A percentile compares a stretch with the other conserved stretches of the same genome.
Conservation (phyloP, 1,140 invertebrate genomes). For the Aphelenchoides avenae region DNA sequence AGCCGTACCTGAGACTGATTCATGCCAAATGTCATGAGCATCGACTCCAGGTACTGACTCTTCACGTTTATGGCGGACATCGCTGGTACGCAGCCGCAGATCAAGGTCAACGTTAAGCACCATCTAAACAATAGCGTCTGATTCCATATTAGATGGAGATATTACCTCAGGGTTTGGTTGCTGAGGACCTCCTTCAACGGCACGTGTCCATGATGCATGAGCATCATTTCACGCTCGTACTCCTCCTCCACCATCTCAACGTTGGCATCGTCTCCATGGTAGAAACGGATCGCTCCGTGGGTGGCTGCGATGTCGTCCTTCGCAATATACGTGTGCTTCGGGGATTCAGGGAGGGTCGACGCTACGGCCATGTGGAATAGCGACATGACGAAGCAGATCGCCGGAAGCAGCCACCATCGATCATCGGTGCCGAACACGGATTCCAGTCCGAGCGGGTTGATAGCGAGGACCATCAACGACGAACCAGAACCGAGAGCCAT, state of each 20-base stretch:
- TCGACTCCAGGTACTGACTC: slow-evolving; percentile 36
- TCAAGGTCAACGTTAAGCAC: slow-evolving; percentile 27
- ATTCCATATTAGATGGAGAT: not conserved
- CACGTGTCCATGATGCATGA: slow-evolving; percentile 14
- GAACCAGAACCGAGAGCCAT: slow-evolving; percentile 38
- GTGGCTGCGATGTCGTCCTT: slow-evolving; percentile 16
- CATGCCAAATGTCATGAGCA: slow-evolving; percentile 40
- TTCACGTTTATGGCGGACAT: slow-evolving; percentile 27
- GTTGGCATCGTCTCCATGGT: slow-evolving; percentile 19
- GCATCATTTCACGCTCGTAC: slow-evolving; percentile 18
- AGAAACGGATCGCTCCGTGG: slow-evolving; percentile 20
- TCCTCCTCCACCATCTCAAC: slow-evolving; percentile 14
- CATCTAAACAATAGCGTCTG: slow-evolving; percentile 19
- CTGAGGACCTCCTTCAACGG: slow-evolving; percentile 21
- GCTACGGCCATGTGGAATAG: slow-evolving; percentile 28
- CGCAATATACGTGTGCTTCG: slow-evolving; percentile 47
- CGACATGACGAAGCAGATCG: slow-evolving; percentile 28
- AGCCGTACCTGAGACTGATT: slow-evolving; percentile 10
- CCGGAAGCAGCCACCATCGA: slow-evolving; percentile 39
- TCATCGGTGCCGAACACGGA: slow-evolving; percentile 30
- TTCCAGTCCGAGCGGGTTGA: slow-evolving; percentile 38
- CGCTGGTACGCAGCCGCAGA: slow-evolving; percentile 21
- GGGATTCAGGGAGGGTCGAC: slow-evolving; percentile 36
- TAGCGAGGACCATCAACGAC: slow-evolving; percentile 25
- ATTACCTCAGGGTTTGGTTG: slow-evolving; percentile 28